Base-by-base conservation (phyloP, 1,140 invertebrate species). In the Linepithema humile region DNA sequence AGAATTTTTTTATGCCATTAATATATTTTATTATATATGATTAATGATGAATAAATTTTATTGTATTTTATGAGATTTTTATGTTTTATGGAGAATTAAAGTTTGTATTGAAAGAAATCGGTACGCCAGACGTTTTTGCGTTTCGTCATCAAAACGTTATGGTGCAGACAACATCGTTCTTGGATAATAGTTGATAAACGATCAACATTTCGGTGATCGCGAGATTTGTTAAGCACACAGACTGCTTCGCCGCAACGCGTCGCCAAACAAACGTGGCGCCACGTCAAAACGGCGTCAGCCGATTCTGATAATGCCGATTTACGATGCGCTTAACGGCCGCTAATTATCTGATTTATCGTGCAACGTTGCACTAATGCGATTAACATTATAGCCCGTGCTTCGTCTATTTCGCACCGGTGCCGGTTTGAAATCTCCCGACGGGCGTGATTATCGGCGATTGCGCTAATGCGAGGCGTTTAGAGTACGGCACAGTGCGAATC, bases 261-360 rank as follows among this genome's bases (percentile, higher is more conserved):
- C 85, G 85, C 86, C 87, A 83, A 77, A 84, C 86, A 85, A 88
- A 73, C 73, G 65, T 48, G 45, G 53, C 72, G 45, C 70, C 67
- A 53, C 72, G 75, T 88, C 86, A 83, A 88, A 88, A 88, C 67
- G 86, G 3, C 67, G 83, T 85, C 84, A 83, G 65, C 64, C 77
- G 86, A 83, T 88, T 85, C 83, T 89, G 86, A 88, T 90, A 92
- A 92, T 91, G 89, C 90, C 90, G 88, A 92, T 93, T 93, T 93
- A 93, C 91, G 90, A 90, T 89, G 88, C 85, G 91, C 87, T 90
- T 89, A 90, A 82, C 83, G 83, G 87, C 89, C 90, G 88, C 90
- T 92, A 92, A 92, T 92, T 92, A 90, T 92, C 89, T 92, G 92
- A 92, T 93, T 93, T 92, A 93, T 93, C 89, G 89, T 65, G 62